phyloP scores from a whole-genome alignment of 2,797 vertebrate species.

The Brachymystax lenok region DNA sequence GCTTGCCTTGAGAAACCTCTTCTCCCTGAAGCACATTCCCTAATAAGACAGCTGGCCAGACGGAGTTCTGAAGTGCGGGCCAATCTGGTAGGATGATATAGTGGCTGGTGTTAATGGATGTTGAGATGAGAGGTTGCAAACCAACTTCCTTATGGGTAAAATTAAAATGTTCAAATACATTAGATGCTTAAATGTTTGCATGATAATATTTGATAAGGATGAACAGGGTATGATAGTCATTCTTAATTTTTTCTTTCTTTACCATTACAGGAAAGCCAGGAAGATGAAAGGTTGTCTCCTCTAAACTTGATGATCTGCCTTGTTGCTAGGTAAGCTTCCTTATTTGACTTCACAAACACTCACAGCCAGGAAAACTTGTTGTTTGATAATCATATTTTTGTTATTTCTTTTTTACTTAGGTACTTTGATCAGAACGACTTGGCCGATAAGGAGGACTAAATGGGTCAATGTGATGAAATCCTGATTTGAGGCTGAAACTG shows the following conservation, averaged over 20 bases:
- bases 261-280: constrained; percentile 81
- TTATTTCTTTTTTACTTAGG: constrained; percentile 52
- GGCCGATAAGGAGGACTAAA: constrained; percentile 75
- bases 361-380: background rate
- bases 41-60: constrained; percentile 93
- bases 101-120: background rate
- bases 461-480: background rate
- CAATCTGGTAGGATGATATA: constrained; percentile 77
- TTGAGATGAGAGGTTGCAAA: background rate
- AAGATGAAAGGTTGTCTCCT: constrained; percentile 88
- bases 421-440: constrained; percentile 85
- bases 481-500: background rate
- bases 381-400: background rate
- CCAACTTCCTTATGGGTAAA: background rate
- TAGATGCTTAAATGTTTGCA: background rate
- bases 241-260: constrained; percentile 7
- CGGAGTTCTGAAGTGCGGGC: constrained; percentile 88
- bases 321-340: constrained; percentile 85
- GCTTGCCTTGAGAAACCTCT: constrained; percentile 96
- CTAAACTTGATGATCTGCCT: constrained; percentile 96
- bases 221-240: background rate
- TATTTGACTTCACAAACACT: background rate
- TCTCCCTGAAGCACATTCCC: constrained; percentile 93
- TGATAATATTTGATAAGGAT: background rate
- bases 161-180: background rate